These are phyloP conservation scores for Tragelaphus imberbis DNA, from an alignment of 2,113 vertebrate species.

Conservation along the genomic window DNA sequence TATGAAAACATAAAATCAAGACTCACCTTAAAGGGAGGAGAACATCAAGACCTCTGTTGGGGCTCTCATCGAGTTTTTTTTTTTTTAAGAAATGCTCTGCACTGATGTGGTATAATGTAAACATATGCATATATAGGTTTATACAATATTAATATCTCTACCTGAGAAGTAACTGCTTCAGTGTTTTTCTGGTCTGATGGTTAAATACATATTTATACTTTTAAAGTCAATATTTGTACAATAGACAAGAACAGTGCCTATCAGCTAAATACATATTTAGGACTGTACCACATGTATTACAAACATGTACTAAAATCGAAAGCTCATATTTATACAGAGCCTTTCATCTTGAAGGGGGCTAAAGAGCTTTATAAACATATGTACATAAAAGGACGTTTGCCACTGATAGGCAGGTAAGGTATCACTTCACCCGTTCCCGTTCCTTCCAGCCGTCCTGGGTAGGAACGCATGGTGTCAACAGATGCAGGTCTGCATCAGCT, in stretches of 20 bases:
- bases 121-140: conserved; percentile 64
- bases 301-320: conserved; percentile 73
- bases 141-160: conserved; percentile 73
- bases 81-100: conserved; percentile 1
- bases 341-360: conserved; percentile 67
- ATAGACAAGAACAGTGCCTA: conserved; percentile 73
- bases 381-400: conserved; percentile 53
- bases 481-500: conserved; percentile 24
- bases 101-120: conserved; percentile 55
- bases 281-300: conserved; percentile 70
- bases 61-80: neutral
- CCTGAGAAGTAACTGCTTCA: conserved; percentile 71
- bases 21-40: neutral
- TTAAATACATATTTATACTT: conserved; percentile 77
- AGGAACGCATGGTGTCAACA: conserved; percentile 46
- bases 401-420: conserved; percentile 40
- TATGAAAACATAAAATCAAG: conserved; percentile 19
- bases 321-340: conserved; percentile 73
- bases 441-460: conserved; percentile 6
- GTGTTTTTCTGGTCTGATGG: conserved; percentile 71
- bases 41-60: conserved; percentile 8
- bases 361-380: conserved; percentile 71
- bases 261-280: conserved; percentile 77
- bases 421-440: conserved; percentile 13
- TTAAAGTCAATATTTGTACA: conserved; percentile 77